Evolutionary conservation across 2,888 invertebrate genomes (phyloP).

Genomic region (Lasioglossum calceatum): DNA sequence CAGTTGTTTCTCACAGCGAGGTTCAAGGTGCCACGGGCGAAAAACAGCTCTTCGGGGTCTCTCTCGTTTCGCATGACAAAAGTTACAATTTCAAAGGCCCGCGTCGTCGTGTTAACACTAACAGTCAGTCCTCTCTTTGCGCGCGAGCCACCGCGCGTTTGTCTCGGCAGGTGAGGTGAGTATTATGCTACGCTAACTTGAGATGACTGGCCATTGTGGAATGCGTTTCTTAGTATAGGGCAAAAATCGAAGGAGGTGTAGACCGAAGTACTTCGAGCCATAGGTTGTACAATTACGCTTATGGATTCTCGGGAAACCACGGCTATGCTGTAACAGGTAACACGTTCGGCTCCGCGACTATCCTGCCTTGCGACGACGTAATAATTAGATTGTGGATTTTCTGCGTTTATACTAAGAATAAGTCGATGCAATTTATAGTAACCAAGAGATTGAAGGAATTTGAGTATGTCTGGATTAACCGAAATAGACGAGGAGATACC

Average conservation of each 20-base stretch:
- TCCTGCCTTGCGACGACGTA: not conserved
- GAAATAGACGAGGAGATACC: no score
- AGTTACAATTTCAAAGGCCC: slow-evolving; percentile 29
- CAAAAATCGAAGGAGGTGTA: slow-evolving; percentile 58
- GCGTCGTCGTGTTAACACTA: not conserved
- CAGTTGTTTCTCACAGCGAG: not conserved
- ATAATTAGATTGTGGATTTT: not conserved
- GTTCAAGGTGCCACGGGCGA: not conserved
- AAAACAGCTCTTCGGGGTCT: not conserved
- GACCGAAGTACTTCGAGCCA: slow-evolving; percentile 54
- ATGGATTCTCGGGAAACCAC: slow-evolving; percentile 54
- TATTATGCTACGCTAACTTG: slow-evolving; percentile 50
- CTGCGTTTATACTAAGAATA: not conserved
- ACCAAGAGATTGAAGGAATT: no score
- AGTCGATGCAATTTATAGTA: no score
- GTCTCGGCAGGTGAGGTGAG: not conserved
- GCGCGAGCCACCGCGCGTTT: not conserved
- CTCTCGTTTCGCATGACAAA: slow-evolving; percentile 13
- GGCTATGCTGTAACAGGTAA: slow-evolving; percentile 47
- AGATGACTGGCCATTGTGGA: slow-evolving; percentile 55
- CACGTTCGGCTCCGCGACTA: slow-evolving; percentile 19
- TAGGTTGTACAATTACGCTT: slow-evolving; percentile 54
- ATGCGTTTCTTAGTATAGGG: slow-evolving; percentile 52
- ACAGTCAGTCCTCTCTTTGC: slow-evolving; percentile 19
- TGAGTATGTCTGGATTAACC: no score